Percentiles rank a stretch among this genome's conserved stretches.
Conservation (phyloP, 1,140 invertebrate genomes). For the Penaeus japonicus region DNA sequence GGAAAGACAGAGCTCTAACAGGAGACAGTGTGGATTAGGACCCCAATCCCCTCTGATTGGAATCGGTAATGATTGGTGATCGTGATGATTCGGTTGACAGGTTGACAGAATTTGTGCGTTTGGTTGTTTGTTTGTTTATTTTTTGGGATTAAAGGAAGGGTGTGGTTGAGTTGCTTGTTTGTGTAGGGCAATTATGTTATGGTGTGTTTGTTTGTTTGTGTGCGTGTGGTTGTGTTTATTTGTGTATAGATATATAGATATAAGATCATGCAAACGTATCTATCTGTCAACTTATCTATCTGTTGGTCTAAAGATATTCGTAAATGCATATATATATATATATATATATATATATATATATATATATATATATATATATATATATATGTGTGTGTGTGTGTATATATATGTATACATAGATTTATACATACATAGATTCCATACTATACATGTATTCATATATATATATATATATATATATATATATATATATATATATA, state of each 20-base stretch:
- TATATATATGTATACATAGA: background rate
- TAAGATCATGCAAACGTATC: background rate
- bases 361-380: background rate
- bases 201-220: background rate
- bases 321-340: background rate
- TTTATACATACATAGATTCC: background rate
- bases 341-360: background rate
- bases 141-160: no score
- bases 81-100: no score
- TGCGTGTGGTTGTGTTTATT: background rate
- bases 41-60: no score
- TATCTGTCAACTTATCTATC: background rate
- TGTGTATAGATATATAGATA: background rate
- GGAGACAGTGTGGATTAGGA: no score
- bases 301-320: background rate
- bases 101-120: no score
- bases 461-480: background rate
- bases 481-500: background rate
- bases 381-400: background rate
- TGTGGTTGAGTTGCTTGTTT: no score
- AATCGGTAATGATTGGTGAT: no score
- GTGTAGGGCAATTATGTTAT: no score
- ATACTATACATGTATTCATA: constrained; percentile 3
- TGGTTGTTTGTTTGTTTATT: no score
- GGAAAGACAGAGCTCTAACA: background rate